These are phyloP conservation scores for Pipra filicauda DNA, from an alignment of 2,113 vertebrate genomes.

Conservation along the genomic window DNA sequence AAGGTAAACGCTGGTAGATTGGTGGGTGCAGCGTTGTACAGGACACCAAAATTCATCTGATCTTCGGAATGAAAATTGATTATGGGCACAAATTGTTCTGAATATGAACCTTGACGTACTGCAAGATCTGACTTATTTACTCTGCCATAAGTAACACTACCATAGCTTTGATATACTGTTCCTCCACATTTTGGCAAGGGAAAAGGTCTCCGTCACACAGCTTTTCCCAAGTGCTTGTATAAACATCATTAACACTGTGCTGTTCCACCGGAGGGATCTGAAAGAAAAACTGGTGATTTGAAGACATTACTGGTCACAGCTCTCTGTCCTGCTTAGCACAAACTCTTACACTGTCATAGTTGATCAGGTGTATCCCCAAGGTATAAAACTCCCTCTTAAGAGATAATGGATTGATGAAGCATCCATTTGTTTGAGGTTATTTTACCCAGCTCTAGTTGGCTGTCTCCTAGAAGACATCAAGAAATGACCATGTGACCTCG, in stretches of 20 bases:
- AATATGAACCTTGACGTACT: not conserved
- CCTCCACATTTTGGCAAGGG: not conserved
- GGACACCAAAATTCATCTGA: not conserved
- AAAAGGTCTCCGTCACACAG: not conserved
- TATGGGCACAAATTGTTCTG: not conserved
- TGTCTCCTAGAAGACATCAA: not conserved
- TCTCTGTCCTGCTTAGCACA: not conserved
- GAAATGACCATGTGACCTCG: not conserved
- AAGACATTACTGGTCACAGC: not conserved
- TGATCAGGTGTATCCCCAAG: not conserved
- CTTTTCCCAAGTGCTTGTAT: not conserved
- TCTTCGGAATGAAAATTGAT: constrained; percentile 1
- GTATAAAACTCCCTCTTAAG: not conserved
- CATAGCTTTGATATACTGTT: not conserved
- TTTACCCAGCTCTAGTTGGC: not conserved
- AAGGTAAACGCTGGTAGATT: not conserved
- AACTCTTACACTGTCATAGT: not conserved
- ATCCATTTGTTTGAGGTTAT: not conserved
- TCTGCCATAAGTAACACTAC: fast-evolving
- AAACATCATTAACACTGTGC: not conserved
- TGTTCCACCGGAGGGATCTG: not conserved
- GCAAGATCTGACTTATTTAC: not conserved
- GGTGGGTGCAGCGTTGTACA: not conserved
- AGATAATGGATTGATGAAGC: not conserved
- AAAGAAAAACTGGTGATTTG: not conserved